These are phyloP conservation scores for Siphlonurus alternatus DNA, from an alignment of 2,888 invertebrate genomes.

Conservation along the genomic window DNA sequence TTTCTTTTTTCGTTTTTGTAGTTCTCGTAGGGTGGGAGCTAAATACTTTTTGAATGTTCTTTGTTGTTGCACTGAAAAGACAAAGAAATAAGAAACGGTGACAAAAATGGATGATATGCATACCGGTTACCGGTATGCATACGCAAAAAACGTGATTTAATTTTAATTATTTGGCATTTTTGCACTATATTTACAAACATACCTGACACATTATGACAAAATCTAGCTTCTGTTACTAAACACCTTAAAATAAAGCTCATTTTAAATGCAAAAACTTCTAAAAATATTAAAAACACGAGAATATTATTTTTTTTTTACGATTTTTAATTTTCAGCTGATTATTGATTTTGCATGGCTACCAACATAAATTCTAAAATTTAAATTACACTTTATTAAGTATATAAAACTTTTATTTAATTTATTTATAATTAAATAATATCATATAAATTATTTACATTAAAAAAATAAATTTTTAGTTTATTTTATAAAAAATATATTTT, in stretches of 20 bases:
- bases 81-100: background rate
- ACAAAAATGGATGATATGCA: background rate
- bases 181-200: background rate
- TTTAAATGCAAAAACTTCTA: too few relatives aligned
- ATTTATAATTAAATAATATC: too few relatives aligned
- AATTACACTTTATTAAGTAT: too few relatives aligned
- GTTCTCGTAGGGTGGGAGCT: slow-evolving; percentile 44
- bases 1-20: slow-evolving; percentile 40
- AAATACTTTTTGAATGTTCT: slow-evolving; percentile 42
- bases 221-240: background rate
- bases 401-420: too few relatives aligned
- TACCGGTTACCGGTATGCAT: background rate
- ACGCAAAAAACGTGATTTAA: background rate
- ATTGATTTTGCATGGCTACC: too few relatives aligned
- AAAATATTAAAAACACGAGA: too few relatives aligned
- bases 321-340: too few relatives aligned
- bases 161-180: background rate
- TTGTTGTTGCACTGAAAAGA: slow-evolving; percentile 14
- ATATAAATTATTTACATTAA: too few relatives aligned
- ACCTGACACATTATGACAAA: background rate
- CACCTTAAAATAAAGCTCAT: background rate
- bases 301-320: too few relatives aligned
- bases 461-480: too few relatives aligned
- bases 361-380: too few relatives aligned
- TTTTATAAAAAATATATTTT: too few relatives aligned